These are phyloP conservation scores for Mimachlamys varia DNA, from an alignment of 2,888 invertebrate species.

Conservation along the genomic window DNA sequence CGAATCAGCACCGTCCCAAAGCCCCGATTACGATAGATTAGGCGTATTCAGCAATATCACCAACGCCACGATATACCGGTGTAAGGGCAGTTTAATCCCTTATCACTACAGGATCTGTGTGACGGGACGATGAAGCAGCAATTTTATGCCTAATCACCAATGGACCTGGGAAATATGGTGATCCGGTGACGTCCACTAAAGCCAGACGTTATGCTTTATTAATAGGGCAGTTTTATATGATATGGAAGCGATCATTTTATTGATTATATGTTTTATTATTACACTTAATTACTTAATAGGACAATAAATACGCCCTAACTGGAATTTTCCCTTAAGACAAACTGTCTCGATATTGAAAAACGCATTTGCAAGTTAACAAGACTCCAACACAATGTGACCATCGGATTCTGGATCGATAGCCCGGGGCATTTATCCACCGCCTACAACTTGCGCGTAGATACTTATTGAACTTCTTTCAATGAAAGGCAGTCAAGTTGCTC, in stretches of 20 bases:
- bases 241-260: not conserved
- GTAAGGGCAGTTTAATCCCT: slow-evolving; percentile 20
- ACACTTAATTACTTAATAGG: not conserved
- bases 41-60: not conserved
- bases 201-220: not conserved
- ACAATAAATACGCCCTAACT: not conserved
- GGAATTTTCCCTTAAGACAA: not conserved
- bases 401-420: not conserved
- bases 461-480: slow-evolving; percentile 22
- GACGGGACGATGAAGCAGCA: slow-evolving; percentile 22
- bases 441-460: slow-evolving; percentile 29
- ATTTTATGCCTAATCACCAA: slow-evolving; percentile 25
- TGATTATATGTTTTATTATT: slow-evolving; percentile 20
- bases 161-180: not conserved
- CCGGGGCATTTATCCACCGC: not conserved
- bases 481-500: not conserved
- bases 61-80: not conserved
- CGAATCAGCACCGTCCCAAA: slow-evolving; percentile 14
- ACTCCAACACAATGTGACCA: not conserved
- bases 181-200: not conserved
- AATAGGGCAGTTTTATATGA: not conserved
- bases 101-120: slow-evolving; percentile 3
- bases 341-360: not conserved
- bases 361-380: not conserved
- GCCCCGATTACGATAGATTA: slow-evolving; percentile 27